Evolutionary conservation across 2,113 vertebrate species (phyloP).

Genomic region (Pitta sordida): DNA sequence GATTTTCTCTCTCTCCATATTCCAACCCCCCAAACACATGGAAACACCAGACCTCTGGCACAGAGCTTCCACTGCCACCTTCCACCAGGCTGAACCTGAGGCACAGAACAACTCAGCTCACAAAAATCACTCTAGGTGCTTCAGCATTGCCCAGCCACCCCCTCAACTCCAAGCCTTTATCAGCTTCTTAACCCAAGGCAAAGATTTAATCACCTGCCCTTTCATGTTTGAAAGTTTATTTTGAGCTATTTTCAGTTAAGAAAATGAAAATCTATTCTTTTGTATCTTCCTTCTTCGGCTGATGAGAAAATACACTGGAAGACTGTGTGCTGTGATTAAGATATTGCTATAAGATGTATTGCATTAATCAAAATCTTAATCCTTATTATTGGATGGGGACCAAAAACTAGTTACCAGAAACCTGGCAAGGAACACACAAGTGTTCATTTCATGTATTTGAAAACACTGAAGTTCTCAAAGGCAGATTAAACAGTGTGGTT

Average conservation of each 20-base stretch:
- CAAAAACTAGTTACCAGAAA: background rate
- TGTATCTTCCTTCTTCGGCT: background rate
- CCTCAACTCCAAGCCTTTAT: background rate
- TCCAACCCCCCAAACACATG: fast-evolving
- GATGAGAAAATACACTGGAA: background rate
- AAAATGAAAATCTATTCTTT: background rate
- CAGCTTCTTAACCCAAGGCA: background rate
- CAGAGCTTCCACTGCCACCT: background rate
- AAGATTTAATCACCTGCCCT: background rate
- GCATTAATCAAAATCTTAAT: background rate
- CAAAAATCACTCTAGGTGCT: background rate
- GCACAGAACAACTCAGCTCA: background rate
- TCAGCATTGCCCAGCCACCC: background rate
- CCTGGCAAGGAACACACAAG: background rate
- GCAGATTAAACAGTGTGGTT: background rate
- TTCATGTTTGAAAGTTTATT: constrained; percentile 19
- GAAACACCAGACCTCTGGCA: background rate
- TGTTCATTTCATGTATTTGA: background rate
- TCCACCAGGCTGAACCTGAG: background rate
- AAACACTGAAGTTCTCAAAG: background rate
- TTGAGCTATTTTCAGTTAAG: background rate
- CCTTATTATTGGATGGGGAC: background rate
- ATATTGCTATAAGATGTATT: background rate
- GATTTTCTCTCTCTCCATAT: background rate
- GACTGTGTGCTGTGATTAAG: background rate